Conservation (phyloP, 2,797 vertebrate genomes). For the Gila robusta region DNA sequence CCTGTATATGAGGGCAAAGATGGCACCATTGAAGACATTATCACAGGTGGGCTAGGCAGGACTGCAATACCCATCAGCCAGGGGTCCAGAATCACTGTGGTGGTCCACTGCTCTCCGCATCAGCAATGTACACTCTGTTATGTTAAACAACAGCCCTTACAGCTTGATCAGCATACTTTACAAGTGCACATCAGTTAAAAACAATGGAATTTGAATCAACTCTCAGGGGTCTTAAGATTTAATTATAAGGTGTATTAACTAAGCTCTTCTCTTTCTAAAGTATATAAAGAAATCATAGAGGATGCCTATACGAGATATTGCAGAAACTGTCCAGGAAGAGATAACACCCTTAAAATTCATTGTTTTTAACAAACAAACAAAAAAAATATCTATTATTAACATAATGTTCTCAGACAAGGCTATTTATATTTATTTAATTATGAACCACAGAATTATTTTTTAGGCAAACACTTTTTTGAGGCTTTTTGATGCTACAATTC, state of each 20-base stretch:
- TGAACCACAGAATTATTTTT: not conserved
- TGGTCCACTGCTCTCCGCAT: slow-evolving; percentile 76
- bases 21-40: slow-evolving; percentile 97
- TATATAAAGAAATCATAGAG: slow-evolving; percentile 2
- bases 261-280: not conserved
- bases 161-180: slow-evolving; percentile 67
- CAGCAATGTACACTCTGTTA: slow-evolving; percentile 81
- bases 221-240: slow-evolving; percentile 41
- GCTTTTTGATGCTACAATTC: not conserved
- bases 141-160: slow-evolving; percentile 66
- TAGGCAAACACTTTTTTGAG: not conserved
- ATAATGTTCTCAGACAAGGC: not conserved
- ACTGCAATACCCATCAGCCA: slow-evolving; percentile 36
- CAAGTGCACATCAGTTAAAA: slow-evolving; percentile 44
- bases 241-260: not conserved
- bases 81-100: slow-evolving; percentile 75
- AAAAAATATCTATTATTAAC: not conserved
- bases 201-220: not conserved
- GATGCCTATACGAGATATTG: not conserved
- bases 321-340: not conserved
- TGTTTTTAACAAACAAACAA: not conserved
- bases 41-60: slow-evolving; percentile 86
- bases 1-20: slow-evolving; percentile 98
- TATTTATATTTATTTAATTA: not conserved
- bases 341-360: not conserved